These are phyloP conservation scores for Oxygymnocypris stewartii DNA, from an alignment of 2,113 vertebrate species.

Conservation along the genomic window DNA sequence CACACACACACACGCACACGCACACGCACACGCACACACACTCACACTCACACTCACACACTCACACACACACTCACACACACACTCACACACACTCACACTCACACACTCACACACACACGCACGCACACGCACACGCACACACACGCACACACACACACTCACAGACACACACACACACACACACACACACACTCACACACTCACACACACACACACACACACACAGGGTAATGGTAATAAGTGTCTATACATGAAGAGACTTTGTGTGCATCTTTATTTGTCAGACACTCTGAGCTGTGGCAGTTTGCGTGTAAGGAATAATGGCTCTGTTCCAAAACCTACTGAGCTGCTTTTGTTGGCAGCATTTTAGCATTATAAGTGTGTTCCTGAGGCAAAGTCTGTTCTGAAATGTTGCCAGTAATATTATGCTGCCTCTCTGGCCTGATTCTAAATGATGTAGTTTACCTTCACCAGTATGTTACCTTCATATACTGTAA, in stretches of 20 bases:
- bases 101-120: too few relatives aligned
- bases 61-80: too few relatives aligned
- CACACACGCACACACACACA: too few relatives aligned
- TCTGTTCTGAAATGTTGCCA: not conserved
- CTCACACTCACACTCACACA: too few relatives aligned
- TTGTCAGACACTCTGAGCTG: not conserved
- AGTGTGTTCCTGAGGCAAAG: too few relatives aligned
- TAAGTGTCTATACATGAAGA: slow-evolving; percentile 27
- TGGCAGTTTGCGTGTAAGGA: slow-evolving; percentile 8
- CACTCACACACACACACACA: not conserved
- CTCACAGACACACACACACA: too few relatives aligned
- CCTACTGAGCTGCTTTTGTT: not conserved
- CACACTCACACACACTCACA: too few relatives aligned
- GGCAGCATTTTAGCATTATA: slow-evolving; percentile 11
- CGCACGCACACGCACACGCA: too few relatives aligned
- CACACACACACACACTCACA: too few relatives aligned
- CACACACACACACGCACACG: too few relatives aligned
- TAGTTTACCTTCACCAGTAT: not conserved
- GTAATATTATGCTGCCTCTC: not conserved
- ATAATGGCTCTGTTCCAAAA: not conserved
- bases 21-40: too few relatives aligned
- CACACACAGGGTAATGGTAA: slow-evolving; percentile 43
- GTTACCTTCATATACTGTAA: too few relatives aligned
- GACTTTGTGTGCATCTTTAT: slow-evolving; percentile 7
- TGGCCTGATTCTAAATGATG: not conserved